Conservation (phyloP, 2,113 vertebrate genomes). For the Chionodraco myersi region DNA sequence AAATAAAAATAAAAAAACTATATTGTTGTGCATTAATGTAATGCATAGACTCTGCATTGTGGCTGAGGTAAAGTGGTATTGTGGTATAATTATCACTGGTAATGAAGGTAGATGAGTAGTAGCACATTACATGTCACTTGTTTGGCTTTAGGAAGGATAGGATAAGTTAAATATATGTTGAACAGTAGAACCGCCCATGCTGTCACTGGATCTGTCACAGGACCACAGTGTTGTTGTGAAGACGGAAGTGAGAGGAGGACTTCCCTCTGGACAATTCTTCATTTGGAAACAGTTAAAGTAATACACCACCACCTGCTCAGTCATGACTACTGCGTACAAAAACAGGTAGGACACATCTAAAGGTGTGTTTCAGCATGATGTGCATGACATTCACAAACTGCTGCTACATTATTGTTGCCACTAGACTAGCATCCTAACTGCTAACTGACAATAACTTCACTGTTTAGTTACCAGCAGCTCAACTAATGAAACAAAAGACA, state of each 20-base stretch:
- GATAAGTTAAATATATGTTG: no score
- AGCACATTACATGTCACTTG: no score
- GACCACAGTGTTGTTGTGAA: conserved; percentile 13
- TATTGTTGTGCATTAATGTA: no score
- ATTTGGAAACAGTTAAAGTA: conserved; percentile 37
- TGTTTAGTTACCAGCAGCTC: conserved; percentile 28
- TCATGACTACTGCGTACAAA: conserved; percentile 93
- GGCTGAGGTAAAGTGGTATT: no score
- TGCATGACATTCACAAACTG: background rate
- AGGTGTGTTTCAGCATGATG: background rate
- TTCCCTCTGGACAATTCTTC: conserved; percentile 45
- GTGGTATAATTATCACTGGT: no score
- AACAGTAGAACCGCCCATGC: no score
- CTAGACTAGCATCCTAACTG: conserved; percentile 19
- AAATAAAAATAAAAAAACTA: no score
- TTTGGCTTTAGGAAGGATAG: no score
- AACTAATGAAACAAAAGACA: conserved; percentile 29
- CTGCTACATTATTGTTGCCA: background rate
- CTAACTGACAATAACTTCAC: conserved; percentile 4
- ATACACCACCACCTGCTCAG: conserved; percentile 12
- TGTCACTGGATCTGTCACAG: no score
- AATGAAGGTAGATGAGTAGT: no score
- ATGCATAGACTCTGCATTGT: no score
- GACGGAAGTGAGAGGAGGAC: conserved; percentile 64
- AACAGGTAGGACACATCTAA: conserved; percentile 85